Evolutionary conservation across 2,888 invertebrate genomes (phyloP).

Genomic region (Flexamia atlantica): DNA sequence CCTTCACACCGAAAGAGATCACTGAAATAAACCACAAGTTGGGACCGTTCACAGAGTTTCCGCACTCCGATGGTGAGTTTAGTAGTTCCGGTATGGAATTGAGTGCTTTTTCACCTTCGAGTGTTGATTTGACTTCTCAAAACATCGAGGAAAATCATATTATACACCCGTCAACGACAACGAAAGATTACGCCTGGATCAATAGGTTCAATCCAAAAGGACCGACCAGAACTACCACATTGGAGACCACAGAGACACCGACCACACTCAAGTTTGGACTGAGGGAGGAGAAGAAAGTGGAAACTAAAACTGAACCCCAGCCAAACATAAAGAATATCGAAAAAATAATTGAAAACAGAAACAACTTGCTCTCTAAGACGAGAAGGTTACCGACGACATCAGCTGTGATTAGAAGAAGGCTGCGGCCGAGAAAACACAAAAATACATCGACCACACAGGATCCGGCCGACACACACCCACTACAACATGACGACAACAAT

Average conservation of each 20-base stretch:
- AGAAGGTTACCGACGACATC: conserved; percentile 69
- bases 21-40: conserved; percentile 57
- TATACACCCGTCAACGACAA: conserved; percentile 19
- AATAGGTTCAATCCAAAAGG: conserved; percentile 44
- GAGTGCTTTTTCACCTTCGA: background rate
- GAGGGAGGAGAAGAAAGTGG: conserved; percentile 35
- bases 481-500: no score
- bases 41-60: conserved; percentile 40
- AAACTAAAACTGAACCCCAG: conserved; percentile 29
- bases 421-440: conserved; percentile 64
- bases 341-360: conserved; percentile 66
- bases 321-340: conserved; percentile 56
- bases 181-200: conserved; percentile 44
- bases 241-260: conserved; percentile 53
- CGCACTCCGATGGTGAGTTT: background rate
- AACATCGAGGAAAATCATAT: conserved; percentile 36
- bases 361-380: conserved; percentile 68
- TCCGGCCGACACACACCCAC: no score
- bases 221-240: conserved; percentile 41
- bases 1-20: conserved; percentile 56
- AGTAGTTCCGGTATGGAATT: conserved; percentile 18
- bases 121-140: conserved; percentile 34
- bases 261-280: conserved; percentile 60
- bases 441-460: conserved; percentile 56
- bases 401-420: conserved; percentile 69